These are phyloP conservation scores for Entomobrya multifasciata DNA, from an alignment of 2,888 invertebrate genomes.

Conservation along the genomic window DNA sequence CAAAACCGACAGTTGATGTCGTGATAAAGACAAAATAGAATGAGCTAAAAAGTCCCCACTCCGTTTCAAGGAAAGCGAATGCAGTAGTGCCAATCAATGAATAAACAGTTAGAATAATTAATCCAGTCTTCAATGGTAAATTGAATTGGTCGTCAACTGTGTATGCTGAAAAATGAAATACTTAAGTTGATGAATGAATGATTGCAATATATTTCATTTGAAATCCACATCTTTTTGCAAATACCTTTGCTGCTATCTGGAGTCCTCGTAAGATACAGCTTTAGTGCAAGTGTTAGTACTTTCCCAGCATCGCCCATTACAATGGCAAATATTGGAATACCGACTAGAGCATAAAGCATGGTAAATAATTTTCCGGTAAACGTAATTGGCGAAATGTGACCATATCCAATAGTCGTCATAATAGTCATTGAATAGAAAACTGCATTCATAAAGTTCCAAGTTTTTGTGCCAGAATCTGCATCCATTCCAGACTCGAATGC, in stretches of 20 bases:
- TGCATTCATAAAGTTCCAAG: constrained; percentile 94
- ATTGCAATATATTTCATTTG: too few species aligned
- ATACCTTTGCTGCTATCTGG: constrained; percentile 71
- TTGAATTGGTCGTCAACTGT: constrained; percentile 97
- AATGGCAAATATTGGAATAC: constrained; percentile 97
- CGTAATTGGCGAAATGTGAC: constrained; percentile 96
- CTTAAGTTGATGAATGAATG: neutral
- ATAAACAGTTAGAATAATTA: constrained; percentile 90
- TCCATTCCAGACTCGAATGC: constrained; percentile 91
- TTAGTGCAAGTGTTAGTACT: constrained; percentile 93
- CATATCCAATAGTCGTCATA: constrained; percentile 95
- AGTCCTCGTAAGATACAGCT: constrained; percentile 84
- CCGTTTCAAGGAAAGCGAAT: constrained; percentile 87
- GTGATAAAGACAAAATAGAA: constrained; percentile 99
- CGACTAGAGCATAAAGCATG: constrained; percentile 95
- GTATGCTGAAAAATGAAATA: constrained; percentile 83
- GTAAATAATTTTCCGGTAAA: constrained; percentile 89
- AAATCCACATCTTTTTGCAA: too few species aligned
- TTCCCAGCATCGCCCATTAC: constrained; percentile 97
- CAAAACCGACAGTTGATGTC: constrained; percentile 98
- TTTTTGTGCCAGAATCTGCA: constrained; percentile 90
- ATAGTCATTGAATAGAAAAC: constrained; percentile 93
- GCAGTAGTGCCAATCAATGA: constrained; percentile 92
- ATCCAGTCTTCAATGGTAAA: constrained; percentile 94
- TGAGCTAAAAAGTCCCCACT: constrained; percentile 95